Evolutionary conservation across 53 echinoderm and acorn worm species (phyloP), one percentile per base, ranked within the genome.

Genomic region (Stichopus horrens): DNA sequence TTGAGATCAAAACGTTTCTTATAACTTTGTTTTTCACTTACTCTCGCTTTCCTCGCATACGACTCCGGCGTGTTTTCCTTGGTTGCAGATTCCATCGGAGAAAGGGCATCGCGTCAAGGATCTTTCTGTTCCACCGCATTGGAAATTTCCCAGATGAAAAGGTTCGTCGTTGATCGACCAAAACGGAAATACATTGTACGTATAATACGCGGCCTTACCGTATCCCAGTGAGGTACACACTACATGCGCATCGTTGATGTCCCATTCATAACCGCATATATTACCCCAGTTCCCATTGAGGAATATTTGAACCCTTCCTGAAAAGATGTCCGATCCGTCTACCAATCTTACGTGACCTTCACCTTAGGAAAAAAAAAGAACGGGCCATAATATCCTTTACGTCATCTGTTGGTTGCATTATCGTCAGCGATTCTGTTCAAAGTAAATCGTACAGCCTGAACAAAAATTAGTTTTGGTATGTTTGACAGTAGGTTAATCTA

Each of bases 291-390:
- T 5, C 21, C 81, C 81, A 7, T 81, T n/a, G 18, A 81, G 81
- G 55, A 81, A 81, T 57, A 81, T 81, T 81, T 81, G 81, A 18
- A 81, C 54, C 13, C 56, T 21, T 81, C 81, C 81, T 58, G 81
- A 19, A 71, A 71, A 71, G n/a, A 16, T 71, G 71, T 71, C 71
- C 71, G 71, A 4, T 0, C 71, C 71, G 71, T 71, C 71, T 18
- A 71, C 71, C n/a, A 71, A 71, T 18, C 71, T 13, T 71, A 71
- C n/a, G 18, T 71, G 71, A 71, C 71, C 71, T 71, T 71, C 71
- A 18, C 19, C 71, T 71, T 18, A 18, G n/a, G 18, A 71, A 7
- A 71, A 18, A 71, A 20, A 71, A 71, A 16, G 71, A 18, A 71
- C 6, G 19, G 59, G 11, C 11, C 8, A 59, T 4, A 59, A 37